phyloP scores from a whole-genome alignment of 2,113 vertebrate genomes.

The Neolamprologus falcicula region DNA sequence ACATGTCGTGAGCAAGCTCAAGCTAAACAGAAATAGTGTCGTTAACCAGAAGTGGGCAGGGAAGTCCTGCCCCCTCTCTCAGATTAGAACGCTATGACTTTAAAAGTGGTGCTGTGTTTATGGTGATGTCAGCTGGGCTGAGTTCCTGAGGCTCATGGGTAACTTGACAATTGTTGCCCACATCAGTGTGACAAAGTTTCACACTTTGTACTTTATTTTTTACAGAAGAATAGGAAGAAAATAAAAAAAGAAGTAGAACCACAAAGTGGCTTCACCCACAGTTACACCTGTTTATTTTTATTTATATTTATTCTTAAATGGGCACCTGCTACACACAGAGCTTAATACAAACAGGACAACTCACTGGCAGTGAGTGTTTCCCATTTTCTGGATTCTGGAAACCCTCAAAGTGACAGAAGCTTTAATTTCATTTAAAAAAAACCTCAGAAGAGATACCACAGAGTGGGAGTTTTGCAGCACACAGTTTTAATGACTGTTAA shows the following conservation, averaged over 20 bases:
- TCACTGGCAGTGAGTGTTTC: neutral
- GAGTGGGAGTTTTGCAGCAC: neutral
- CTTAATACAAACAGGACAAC: rapidly evolving
- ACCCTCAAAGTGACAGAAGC: neutral
- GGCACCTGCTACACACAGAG: neutral
- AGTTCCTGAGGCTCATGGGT: neutral
- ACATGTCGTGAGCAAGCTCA: rapidly evolving
- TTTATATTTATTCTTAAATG: neutral
- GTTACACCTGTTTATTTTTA: neutral
- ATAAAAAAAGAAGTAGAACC: neutral
- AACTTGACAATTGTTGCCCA: neutral
- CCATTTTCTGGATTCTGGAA: neutral
- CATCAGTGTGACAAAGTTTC: neutral
- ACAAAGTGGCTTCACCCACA: neutral
- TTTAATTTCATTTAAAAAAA: neutral
- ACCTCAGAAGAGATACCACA: neutral
- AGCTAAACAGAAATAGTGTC: neutral
- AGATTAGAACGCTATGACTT: neutral
- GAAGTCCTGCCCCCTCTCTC: neutral
- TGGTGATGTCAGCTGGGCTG: neutral
- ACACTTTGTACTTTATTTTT: neutral
- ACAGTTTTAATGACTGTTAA: neutral
- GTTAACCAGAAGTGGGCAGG: neutral
- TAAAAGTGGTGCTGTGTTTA: neutral
- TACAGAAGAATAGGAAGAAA: neutral